These are phyloP conservation scores for Hippoglossus stenolepis DNA, from an alignment of 2,113 vertebrate species.

Conservation along the genomic window DNA sequence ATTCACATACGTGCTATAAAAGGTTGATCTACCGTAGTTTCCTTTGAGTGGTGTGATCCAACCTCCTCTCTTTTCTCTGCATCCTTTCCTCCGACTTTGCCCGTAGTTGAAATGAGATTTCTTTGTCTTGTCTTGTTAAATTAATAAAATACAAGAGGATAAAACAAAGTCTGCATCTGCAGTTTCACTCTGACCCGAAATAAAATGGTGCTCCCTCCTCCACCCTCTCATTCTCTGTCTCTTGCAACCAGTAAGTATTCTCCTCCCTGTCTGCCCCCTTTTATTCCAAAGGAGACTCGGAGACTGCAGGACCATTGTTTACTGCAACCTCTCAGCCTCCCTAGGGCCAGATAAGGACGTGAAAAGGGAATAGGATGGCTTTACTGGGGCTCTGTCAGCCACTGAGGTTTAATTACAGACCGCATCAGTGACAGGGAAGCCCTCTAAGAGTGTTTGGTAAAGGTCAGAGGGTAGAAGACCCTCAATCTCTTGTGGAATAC, in stretches of 20 bases:
- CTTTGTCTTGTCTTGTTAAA: slow-evolving; percentile 53
- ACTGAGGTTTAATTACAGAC: slow-evolving; percentile 81
- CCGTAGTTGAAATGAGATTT: slow-evolving; percentile 37
- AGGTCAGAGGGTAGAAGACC: slow-evolving; percentile 68
- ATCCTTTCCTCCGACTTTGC: slow-evolving; percentile 24
- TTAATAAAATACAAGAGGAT: slow-evolving; percentile 39
- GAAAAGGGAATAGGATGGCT: slow-evolving; percentile 66
- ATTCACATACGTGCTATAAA: slow-evolving; percentile 44
- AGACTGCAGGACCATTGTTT: slow-evolving; percentile 74
- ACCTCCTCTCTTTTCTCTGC: background rate
- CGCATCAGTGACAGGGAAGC: slow-evolving; percentile 50
- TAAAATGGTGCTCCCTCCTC: slow-evolving; percentile 31
- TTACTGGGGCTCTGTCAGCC: slow-evolving; percentile 72
- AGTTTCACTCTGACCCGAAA: slow-evolving; percentile 27
- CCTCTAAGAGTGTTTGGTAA: slow-evolving; percentile 59
- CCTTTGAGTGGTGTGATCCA: background rate
- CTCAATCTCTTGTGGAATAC: slow-evolving; percentile 66
- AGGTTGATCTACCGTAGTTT: slow-evolving; percentile 23
- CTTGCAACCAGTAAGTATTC: slow-evolving; percentile 56
- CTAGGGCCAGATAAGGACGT: slow-evolving; percentile 72
- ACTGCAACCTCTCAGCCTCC: slow-evolving; percentile 62
- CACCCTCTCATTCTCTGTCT: slow-evolving; percentile 42
- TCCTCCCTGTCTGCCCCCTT: slow-evolving; percentile 32
- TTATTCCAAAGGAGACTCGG: slow-evolving; percentile 47
- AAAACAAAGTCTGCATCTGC: slow-evolving; percentile 31